Percentiles rank a stretch among this genome's conserved stretches.
phyloP scores from a whole-genome alignment of 2,888 invertebrate genomes.

The Cordilura impudica region DNA sequence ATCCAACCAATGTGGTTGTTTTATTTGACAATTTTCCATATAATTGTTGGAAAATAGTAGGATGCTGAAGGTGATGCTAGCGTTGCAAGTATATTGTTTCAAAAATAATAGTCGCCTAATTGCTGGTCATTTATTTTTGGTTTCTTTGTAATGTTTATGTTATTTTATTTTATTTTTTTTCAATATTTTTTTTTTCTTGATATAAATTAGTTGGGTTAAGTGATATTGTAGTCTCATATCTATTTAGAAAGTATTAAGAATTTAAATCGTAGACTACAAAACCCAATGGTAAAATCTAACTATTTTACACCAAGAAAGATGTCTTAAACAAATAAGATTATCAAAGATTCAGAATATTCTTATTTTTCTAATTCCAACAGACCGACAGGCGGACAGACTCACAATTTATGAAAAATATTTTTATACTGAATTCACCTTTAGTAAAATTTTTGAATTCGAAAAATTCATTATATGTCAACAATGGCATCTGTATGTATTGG shows the following conservation, averaged over 20 bases:
- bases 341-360: too few species aligned
- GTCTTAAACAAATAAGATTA: too few species aligned
- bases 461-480: too few species aligned
- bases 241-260: not conserved
- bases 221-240: not conserved
- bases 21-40: constrained; percentile 59
- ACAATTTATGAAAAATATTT: too few species aligned
- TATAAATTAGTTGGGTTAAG: not conserved
- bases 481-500: too few species aligned
- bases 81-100: constrained; percentile 21
- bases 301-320: too few species aligned
- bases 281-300: too few species aligned
- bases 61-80: not conserved
- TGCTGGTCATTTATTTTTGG: constrained; percentile 51
- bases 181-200: not conserved
- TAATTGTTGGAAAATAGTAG: constrained; percentile 13
- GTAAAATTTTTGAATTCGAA: too few species aligned
- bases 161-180: constrained; percentile 11
- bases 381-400: too few species aligned
- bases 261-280: too few species aligned
- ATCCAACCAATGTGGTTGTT: constrained; percentile 19
- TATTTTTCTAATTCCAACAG: too few species aligned
- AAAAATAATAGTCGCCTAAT: constrained; percentile 46
- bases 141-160: constrained; percentile 37
- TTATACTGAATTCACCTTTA: too few species aligned